Evolutionary conservation across 2,113 vertebrate genomes (phyloP), one percentile per base, ranked within the genome.

Genomic region (Menidia beryllina): DNA sequence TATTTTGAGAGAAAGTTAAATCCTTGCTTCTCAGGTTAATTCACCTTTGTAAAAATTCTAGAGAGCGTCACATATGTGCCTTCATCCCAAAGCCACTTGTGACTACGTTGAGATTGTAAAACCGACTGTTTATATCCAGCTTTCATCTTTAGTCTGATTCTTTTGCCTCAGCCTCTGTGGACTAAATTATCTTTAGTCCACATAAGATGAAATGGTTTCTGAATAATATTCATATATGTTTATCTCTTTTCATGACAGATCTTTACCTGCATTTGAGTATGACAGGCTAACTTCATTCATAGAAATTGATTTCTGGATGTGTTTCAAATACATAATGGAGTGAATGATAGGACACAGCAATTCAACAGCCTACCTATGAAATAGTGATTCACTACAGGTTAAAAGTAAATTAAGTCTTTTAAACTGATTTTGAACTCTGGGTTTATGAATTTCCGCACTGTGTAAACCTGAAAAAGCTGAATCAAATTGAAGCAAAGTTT

Each of bases 311-410:
- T n/a, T n/a, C n/a, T n/a, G n/a, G n/a, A n/a, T n/a, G n/a, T n/a
- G n/a, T n/a, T n/a, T n/a, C n/a, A n/a, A n/a, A n/a, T n/a, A n/a
- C n/a, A n/a, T n/a, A n/a, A n/a, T n/a, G n/a, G n/a, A 57, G 20
- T 54, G 48, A 79, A 75, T 69, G 48, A 75, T 43, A 38, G 38
- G 14, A 38, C 36, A 5, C 30, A 43, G 68, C 5, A 2, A 59
- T 57, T 34, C 52, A 67, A 70, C 12, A 26, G 73, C 66, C 41
- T 4, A 49, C 55, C 50, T 19, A 75, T 80, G 54, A 78, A 80
- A 56, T 41, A 59, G 56, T 73, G 74, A 81, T 77, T 79, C 67
- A 85, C 79, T 72, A 62, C 62, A 69, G 48, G 71, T 72, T 81
- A 69, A 84, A 77, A 53, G 39, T 38, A 54, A n/a, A 73, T 72